Evolutionary conservation across 2,888 invertebrate genomes (phyloP), one percentile per base, ranked within the genome.

Genomic region (Sylvicola fuscatus): DNA sequence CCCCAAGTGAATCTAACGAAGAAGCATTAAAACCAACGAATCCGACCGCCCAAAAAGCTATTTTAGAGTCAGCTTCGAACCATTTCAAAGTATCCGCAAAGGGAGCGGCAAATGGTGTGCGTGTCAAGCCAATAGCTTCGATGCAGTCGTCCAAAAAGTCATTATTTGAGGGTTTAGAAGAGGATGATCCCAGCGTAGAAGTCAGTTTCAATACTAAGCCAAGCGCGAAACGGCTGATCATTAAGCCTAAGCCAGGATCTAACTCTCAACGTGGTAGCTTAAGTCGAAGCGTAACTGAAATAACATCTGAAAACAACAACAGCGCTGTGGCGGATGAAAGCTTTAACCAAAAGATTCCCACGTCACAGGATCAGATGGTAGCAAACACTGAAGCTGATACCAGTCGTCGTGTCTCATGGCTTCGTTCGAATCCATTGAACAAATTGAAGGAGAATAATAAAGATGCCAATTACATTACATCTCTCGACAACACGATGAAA

Each of bases 131-230:
- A 28, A 16, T 38, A 7, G 21, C 16, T 13, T 31, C 32, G 5
- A 32, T 32, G 4, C 14, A 30, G 7, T 40, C 30, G n/a, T 46
- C 44, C 7, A 50, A 77, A 67, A 79, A 79, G 53, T 73, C 77
- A 0, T 55, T 92, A 1, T 92, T 92, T 54, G 89, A 87, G 48
- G 89, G 87, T 0, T 57, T 87, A 2, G 82, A 82, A 43, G 86
- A 87, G 46, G 75, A 77, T 8, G 80, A 82, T 49, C 65, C 70
- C 5, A 66, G 65, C 33, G 48, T 75, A 1, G 67, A 72, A 38
- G 68, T 68, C 44, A 65, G 62, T 45, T 60, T 66, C 42, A 66
- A 56, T 40, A 52, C 62, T 41, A 73, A 62, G 47, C 71, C 69
- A 8, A 74, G 70, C 45, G 65, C 80, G 2, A 84, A 83, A 50